Percentiles rank a stretch among this genome's conserved stretches.
These are phyloP conservation scores for Cassiopea xamachana DNA, from an alignment of 30 jellyfish, hydroid and myxozoan genomes.

Conservation along the genomic window DNA sequence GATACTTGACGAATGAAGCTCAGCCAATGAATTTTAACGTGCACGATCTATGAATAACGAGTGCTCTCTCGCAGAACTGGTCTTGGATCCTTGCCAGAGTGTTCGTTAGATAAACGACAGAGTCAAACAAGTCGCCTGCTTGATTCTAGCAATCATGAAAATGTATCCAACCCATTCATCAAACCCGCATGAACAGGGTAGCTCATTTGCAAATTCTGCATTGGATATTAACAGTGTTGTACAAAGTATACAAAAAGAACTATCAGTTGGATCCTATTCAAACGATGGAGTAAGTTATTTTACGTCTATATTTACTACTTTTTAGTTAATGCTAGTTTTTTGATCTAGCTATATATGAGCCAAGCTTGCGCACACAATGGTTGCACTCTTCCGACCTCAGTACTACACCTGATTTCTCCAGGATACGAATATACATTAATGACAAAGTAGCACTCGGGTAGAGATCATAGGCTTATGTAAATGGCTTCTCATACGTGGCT, in stretches of 20 bases:
- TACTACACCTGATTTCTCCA: background rate
- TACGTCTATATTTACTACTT: background rate
- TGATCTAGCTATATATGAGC: background rate
- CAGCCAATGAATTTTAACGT: constrained; percentile 58
- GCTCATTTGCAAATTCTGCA: constrained; percentile 43
- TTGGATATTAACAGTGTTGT: constrained; percentile 72
- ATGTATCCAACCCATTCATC: constrained; percentile 65
- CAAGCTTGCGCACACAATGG: background rate
- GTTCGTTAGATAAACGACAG: constrained; percentile 21
- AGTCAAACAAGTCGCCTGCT: constrained; percentile 9
- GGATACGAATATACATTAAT: background rate
- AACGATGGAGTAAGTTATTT: constrained; percentile 50
- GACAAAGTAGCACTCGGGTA: constrained; percentile 32
- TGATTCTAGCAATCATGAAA: constrained; percentile 66
- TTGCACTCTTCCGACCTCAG: background rate
- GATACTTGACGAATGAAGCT: constrained; percentile 40
- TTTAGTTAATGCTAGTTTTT: background rate
- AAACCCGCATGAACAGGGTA: constrained; percentile 55
- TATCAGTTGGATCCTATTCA: constrained; percentile 65
- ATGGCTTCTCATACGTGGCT: constrained; percentile 23
- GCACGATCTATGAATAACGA: constrained; percentile 44
- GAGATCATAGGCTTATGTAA: constrained; percentile 11
- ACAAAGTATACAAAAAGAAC: constrained; percentile 70
- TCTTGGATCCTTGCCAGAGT: constrained; percentile 80
- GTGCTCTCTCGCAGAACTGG: constrained; percentile 41